Percentiles rank a stretch among this genome's conserved stretches.
phyloP scores from a whole-genome alignment of 2,888 invertebrate species.

The Kuschelorhynchus macadamiae region DNA sequence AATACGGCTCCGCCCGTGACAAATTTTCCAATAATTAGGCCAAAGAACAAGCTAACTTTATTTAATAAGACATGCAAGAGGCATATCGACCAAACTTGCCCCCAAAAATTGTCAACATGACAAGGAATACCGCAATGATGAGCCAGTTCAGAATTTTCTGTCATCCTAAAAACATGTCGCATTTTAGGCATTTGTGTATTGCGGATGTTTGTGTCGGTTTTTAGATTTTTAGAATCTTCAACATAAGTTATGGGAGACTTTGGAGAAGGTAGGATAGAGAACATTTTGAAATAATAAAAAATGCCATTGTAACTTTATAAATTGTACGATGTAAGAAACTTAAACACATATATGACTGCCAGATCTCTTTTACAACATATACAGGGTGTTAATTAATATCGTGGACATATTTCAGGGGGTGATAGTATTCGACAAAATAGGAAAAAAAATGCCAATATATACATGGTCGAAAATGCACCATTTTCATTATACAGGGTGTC shows the following conservation, averaged over 20 bases:
- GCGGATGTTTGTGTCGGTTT: slow-evolving; percentile 5
- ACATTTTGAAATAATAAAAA: too few species aligned
- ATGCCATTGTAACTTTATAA: too few species aligned
- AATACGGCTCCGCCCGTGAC: too few species aligned
- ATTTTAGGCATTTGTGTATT: neutral
- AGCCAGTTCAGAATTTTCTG: slow-evolving; percentile 27
- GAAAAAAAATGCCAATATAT: too few species aligned
- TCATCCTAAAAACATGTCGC: slow-evolving; percentile 12
- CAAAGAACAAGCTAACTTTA: slow-evolving; percentile 34
- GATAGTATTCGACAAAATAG: too few species aligned
- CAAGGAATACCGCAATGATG: slow-evolving; percentile 49
- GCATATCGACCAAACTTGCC: slow-evolving; percentile 62
- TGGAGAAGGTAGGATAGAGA: slow-evolving; percentile 62
- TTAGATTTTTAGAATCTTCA: slow-evolving; percentile 43
- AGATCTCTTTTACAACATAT: too few species aligned
- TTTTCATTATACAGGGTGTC: too few species aligned
- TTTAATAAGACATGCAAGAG: slow-evolving; percentile 37
- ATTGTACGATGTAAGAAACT: too few species aligned
- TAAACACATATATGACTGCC: too few species aligned
- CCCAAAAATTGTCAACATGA: slow-evolving; percentile 62
- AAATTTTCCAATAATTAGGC: slow-evolving; percentile 37
- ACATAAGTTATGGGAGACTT: slow-evolving; percentile 63
- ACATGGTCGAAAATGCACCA: too few species aligned
- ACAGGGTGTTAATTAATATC: too few species aligned
- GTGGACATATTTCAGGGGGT: too few species aligned